phyloP scores from a whole-genome alignment of 2,797 vertebrate species.

The Eospalax fontanierii region DNA sequence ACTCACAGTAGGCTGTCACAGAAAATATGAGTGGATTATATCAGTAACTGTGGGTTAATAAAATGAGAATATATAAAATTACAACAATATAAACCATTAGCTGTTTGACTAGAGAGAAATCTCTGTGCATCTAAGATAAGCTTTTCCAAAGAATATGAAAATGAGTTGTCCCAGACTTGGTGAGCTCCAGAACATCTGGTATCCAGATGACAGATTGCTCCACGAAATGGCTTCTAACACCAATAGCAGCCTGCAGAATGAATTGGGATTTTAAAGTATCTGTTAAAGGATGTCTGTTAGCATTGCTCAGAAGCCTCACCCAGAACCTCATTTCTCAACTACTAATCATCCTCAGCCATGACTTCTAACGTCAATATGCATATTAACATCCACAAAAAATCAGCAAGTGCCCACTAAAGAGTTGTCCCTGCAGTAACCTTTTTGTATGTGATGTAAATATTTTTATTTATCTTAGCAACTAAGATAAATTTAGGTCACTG shows the following conservation, averaged over 20 bases:
- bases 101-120: constrained; percentile 30
- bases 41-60: neutral
- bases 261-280: constrained; percentile 7
- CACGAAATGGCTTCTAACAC: constrained; percentile 57
- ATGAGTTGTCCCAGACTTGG: constrained; percentile 43
- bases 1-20: neutral
- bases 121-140: constrained; percentile 14
- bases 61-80: constrained; percentile 2
- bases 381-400: constrained; percentile 27
- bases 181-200: constrained; percentile 80
- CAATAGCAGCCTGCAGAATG: constrained; percentile 18
- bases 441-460: constrained; percentile 45
- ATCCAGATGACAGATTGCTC: constrained; percentile 74
- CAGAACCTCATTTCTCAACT: constrained; percentile 44
- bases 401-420: neutral
- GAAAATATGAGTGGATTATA: neutral
- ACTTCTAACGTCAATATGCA: constrained; percentile 36
- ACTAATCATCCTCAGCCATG: neutral
- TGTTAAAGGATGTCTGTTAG: constrained; percentile 14
- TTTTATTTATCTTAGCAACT: constrained; percentile 76
- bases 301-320: neutral
- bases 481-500: constrained; percentile 59
- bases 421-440: constrained; percentile 33
- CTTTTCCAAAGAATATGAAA: constrained; percentile 56
- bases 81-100: neutral